Conservation (phyloP, 2,888 invertebrate genomes). For the Orchesellides sinensis region DNA sequence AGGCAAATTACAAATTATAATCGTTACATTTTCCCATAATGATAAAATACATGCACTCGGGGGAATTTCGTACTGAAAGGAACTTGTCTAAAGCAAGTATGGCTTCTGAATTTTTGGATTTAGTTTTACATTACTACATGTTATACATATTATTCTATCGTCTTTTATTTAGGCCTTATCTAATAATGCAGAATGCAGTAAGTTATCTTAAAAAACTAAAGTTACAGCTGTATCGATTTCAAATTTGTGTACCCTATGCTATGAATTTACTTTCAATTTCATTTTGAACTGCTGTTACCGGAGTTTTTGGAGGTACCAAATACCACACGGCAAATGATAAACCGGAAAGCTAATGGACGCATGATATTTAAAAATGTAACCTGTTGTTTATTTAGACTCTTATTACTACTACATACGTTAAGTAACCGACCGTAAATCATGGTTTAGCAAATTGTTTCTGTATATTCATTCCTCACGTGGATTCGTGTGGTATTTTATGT, state of each 20-base stretch:
- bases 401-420: not conserved
- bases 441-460: not conserved
- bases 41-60: too few species aligned
- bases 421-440: not conserved
- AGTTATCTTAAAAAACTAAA: too few species aligned
- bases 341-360: too few species aligned
- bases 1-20: slow-evolving; percentile 19
- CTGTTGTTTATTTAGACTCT: too few species aligned
- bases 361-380: too few species aligned
- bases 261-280: slow-evolving; percentile 1
- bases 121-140: not conserved
- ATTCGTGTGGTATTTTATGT: not conserved
- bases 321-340: too few species aligned
- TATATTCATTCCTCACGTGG: not conserved
- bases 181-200: too few species aligned
- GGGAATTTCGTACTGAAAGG: not conserved
- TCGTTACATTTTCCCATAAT: slow-evolving; percentile 46
- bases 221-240: too few species aligned
- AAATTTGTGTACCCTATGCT: not conserved
- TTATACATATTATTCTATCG: too few species aligned
- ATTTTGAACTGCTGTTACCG: slow-evolving; percentile 41
- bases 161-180: too few species aligned
- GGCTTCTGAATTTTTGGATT: not conserved
- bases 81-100: not conserved
- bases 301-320: slow-evolving; percentile 19